phyloP scores from a whole-genome alignment of 2,888 invertebrate genomes.

The Tetanocera ferruginea region DNA sequence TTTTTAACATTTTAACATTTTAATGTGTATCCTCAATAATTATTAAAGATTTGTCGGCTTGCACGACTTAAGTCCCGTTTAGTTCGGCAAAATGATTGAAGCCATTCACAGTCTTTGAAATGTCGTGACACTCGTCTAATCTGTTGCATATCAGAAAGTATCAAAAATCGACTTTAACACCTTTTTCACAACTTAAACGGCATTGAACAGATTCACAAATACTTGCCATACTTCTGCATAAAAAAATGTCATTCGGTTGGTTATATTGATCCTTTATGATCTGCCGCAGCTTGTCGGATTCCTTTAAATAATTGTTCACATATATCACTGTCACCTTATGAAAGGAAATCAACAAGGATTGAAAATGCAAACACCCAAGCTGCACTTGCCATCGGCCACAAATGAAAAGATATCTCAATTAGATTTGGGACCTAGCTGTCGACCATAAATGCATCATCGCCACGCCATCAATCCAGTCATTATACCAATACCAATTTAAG shows the following conservation, averaged over 20 bases:
- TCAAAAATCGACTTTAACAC: background rate
- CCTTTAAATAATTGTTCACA: slow-evolving; percentile 27
- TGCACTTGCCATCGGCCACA: slow-evolving; percentile 34
- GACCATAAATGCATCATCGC: slow-evolving; percentile 44
- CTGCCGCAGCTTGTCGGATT: slow-evolving; percentile 19
- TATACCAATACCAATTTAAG: slow-evolving; percentile 15
- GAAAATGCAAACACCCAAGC: slow-evolving; percentile 18
- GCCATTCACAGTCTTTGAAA: background rate
- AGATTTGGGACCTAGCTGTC: slow-evolving; percentile 31
- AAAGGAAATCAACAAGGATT: slow-evolving; percentile 21
- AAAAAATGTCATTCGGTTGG: slow-evolving; percentile 3
- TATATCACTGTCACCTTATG: slow-evolving; percentile 22
- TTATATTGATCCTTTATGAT: background rate
- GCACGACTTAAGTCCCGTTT: too few species aligned
- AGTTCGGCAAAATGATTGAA: too few species aligned
- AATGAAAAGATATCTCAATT: slow-evolving; percentile 42
- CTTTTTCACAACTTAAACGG: background rate
- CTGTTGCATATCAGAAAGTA: slow-evolving; percentile 13
- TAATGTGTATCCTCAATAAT: too few species aligned
- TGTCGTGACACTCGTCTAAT: slow-evolving; percentile 30
- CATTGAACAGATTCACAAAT: background rate
- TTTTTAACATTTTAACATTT: too few species aligned
- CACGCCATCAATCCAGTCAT: slow-evolving; percentile 35
- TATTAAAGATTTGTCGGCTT: background rate
- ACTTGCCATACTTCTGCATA: background rate